These are phyloP conservation scores for Trichosurus vulpecula DNA, from an alignment of 2,797 vertebrate genomes.

Conservation along the genomic window DNA sequence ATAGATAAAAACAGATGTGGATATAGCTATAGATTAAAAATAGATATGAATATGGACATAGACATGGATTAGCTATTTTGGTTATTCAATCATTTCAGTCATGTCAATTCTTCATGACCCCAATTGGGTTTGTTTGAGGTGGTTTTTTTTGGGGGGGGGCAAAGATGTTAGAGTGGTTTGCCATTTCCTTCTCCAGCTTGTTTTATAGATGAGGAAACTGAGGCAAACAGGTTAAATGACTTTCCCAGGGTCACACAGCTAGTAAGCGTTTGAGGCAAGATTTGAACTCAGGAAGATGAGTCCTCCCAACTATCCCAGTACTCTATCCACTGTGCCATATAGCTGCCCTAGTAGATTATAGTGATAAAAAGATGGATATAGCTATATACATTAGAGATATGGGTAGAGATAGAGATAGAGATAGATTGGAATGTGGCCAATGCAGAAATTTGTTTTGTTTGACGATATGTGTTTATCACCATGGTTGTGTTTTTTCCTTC, in stretches of 20 bases:
- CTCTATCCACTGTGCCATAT: not conserved
- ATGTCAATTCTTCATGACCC: not conserved
- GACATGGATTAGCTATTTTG: not conserved
- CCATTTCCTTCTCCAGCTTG: not conserved
- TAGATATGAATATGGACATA: not conserved
- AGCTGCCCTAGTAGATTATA: not conserved
- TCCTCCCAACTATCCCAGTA: not conserved
- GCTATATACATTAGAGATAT: not conserved
- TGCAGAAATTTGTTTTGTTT: not conserved
- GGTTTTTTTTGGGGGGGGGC: too few relatives aligned
- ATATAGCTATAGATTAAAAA: not conserved
- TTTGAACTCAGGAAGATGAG: not conserved
- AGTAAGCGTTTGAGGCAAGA: not conserved
- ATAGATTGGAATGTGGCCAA: not conserved
- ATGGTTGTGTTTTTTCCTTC: not conserved
- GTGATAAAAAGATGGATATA: not conserved
- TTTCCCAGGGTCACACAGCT: not conserved
- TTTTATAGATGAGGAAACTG: not conserved
- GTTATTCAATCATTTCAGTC: not conserved
- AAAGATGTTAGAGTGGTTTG: not conserved
- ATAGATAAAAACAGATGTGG: not conserved
- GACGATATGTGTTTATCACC: not conserved
- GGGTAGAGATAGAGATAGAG: too few relatives aligned
- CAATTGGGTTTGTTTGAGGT: not conserved
- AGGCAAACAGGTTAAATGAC: not conserved